phyloP scores from a whole-genome alignment of 2,888 invertebrate genomes.

The Dioctria rufipes region DNA sequence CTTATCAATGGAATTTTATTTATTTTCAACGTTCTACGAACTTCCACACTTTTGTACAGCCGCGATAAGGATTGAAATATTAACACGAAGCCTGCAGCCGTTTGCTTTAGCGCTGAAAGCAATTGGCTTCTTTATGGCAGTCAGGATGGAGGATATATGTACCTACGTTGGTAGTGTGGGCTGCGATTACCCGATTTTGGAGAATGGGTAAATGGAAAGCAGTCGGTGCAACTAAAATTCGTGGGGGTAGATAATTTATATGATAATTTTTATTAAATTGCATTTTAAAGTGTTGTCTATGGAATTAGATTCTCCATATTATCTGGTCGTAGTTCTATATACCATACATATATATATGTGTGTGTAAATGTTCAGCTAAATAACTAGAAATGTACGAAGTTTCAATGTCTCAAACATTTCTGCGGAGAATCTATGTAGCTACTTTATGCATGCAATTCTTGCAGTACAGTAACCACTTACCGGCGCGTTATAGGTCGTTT shows the following conservation, averaged over 20 bases:
- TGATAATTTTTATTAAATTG: slow-evolving; percentile 41
- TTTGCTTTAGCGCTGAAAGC: slow-evolving; percentile 26
- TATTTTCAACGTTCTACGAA: slow-evolving; percentile 52
- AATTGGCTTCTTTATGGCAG: slow-evolving; percentile 38
- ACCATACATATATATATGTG: too few species aligned
- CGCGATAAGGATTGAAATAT: slow-evolving; percentile 62
- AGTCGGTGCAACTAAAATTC: slow-evolving; percentile 5
- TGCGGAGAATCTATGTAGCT: not conserved
- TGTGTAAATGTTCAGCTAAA: too few species aligned
- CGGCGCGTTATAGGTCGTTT: not conserved
- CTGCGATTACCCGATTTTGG: slow-evolving; percentile 33
- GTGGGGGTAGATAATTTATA: slow-evolving; percentile 41
- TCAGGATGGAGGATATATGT: slow-evolving; percentile 32
- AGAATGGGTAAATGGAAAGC: not conserved
- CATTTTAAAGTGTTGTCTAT: slow-evolving; percentile 28
- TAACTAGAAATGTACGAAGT: too few species aligned
- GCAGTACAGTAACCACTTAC: not conserved
- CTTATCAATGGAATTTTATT: slow-evolving; percentile 51
- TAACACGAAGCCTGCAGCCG: slow-evolving; percentile 59
- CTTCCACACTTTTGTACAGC: slow-evolving; percentile 56
- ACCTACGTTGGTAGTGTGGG: slow-evolving; percentile 25
- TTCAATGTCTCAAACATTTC: not conserved
- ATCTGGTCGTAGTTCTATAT: not conserved
- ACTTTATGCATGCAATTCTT: not conserved
- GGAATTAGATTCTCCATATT: not conserved